These are phyloP conservation scores for Rhadina sibilatrix DNA, from an alignment of 2,113 vertebrate genomes.

Conservation along the genomic window DNA sequence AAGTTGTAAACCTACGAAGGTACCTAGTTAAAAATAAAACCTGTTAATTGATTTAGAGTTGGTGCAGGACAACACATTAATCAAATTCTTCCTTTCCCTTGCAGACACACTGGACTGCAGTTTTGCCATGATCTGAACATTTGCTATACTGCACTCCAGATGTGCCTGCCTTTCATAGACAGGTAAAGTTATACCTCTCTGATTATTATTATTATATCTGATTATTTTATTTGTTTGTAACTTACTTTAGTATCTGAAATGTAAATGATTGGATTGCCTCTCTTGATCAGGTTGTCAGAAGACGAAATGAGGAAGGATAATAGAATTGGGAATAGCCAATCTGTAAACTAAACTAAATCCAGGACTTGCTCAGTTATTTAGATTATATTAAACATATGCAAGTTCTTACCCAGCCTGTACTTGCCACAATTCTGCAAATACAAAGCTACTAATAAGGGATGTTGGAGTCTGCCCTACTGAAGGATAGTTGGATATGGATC, in stretches of 20 bases:
- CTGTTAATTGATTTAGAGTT: background rate
- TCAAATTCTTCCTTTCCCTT: background rate
- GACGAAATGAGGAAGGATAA: background rate
- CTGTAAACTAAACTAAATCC: background rate
- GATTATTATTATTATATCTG: background rate
- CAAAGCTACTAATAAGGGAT: conserved; percentile 41
- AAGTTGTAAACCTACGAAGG: background rate
- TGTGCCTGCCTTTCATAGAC: background rate
- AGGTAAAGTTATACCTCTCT: background rate
- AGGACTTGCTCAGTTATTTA: background rate
- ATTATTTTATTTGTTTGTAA: background rate
- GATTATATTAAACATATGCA: conserved; percentile 13
- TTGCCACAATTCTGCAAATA: conserved; percentile 48
- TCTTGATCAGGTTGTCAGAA: background rate
- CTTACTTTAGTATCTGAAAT: background rate
- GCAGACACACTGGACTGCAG: background rate
- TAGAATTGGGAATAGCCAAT: background rate
- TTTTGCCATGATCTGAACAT: background rate
- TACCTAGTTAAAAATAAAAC: background rate
- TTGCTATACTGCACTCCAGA: background rate
- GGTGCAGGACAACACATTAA: background rate
- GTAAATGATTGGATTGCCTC: background rate
- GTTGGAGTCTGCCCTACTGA: conserved; percentile 55
- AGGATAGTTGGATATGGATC: conserved; percentile 54
- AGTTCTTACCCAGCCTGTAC: conserved; percentile 46